These are phyloP conservation scores for Cyanoramphus novaezelandiae DNA, from an alignment of 2,113 vertebrate genomes.

Conservation along the genomic window DNA sequence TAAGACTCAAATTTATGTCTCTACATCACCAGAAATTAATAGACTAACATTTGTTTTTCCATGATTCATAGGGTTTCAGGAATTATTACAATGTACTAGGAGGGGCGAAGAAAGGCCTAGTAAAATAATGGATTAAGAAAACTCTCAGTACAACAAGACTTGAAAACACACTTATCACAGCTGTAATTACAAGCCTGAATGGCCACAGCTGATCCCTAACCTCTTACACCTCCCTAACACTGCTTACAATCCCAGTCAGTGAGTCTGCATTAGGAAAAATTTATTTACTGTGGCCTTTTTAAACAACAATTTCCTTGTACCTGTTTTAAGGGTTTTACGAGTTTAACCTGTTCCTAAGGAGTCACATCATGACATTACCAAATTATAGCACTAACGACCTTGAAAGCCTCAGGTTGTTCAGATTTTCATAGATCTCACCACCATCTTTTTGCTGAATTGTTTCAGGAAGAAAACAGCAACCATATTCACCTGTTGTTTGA, in stretches of 20 bases:
- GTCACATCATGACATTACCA: not conserved
- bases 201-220: constrained; percentile 32
- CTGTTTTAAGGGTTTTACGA: constrained; percentile 9
- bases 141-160: not conserved
- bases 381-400: not conserved
- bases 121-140: constrained; percentile 46
- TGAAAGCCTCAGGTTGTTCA: not conserved
- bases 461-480: not conserved
- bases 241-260: not conserved
- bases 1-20: not conserved
- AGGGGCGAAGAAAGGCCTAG: not conserved
- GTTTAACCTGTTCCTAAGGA: constrained; percentile 1
- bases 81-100: not conserved
- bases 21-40: not conserved
- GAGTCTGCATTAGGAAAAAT: not conserved
- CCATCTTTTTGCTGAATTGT: not conserved
- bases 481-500: not conserved
- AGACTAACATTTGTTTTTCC: not conserved
- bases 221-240: not conserved
- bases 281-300: not conserved
- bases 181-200: constrained; percentile 46
- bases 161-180: constrained; percentile 30
- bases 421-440: not conserved
- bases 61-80: not conserved
- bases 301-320: constrained; percentile 1